Evolutionary conservation across 1,140 invertebrate species (phyloP).

Genomic region (Euwallacea similis): DNA sequence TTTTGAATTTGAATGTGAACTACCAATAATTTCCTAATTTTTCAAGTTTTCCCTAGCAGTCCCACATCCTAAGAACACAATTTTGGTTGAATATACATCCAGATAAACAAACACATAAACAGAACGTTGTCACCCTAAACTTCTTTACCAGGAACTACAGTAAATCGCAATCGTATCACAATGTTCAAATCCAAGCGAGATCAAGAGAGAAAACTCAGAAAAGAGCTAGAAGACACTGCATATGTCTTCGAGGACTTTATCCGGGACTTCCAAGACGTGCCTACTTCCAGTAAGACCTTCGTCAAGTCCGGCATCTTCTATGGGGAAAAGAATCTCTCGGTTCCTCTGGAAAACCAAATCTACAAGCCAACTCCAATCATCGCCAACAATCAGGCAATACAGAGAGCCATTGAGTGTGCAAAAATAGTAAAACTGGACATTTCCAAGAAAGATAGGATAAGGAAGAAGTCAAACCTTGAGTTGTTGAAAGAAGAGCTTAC

Average conservation of each 20-base stretch:
- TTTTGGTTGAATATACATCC: too few relatives aligned
- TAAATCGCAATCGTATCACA: too few relatives aligned
- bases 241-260: slow-evolving; percentile 57
- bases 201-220: slow-evolving; percentile 58
- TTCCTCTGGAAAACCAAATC: slow-evolving; percentile 35
- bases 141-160: too few relatives aligned
- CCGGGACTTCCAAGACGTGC: slow-evolving; percentile 47
- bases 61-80: too few relatives aligned
- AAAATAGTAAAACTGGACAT: slow-evolving; percentile 46
- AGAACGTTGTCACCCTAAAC: too few relatives aligned
- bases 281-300: slow-evolving; percentile 45
- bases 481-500: slow-evolving; percentile 52
- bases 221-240: slow-evolving; percentile 84
- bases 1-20: too few relatives aligned
- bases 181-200: slow-evolving; percentile 34
- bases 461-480: slow-evolving; percentile 51
- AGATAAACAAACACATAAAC: too few relatives aligned
- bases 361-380: slow-evolving; percentile 48
- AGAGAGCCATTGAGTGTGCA: slow-evolving; percentile 57
- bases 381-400: slow-evolving; percentile 54
- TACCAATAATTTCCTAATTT: too few relatives aligned
- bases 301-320: slow-evolving; percentile 49
- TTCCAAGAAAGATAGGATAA: slow-evolving; percentile 53
- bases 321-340: slow-evolving; percentile 38
- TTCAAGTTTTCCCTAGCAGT: too few relatives aligned